A percentile compares a stretch with the other conserved stretches of the same genome.
phyloP scores from a whole-genome alignment of 2,113 vertebrate species.

The Calyptomena viridis region DNA sequence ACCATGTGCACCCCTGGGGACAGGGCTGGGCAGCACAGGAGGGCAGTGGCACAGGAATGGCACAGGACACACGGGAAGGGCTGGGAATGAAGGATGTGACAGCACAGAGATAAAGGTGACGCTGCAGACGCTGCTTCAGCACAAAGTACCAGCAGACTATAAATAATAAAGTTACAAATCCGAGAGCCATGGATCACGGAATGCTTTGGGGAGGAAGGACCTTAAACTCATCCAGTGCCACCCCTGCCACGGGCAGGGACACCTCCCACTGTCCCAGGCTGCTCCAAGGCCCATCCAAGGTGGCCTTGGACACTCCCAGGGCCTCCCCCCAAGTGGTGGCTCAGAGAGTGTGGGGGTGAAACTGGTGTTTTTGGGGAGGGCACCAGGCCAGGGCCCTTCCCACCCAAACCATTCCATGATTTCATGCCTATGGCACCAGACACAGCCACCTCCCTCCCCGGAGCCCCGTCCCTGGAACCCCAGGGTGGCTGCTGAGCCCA shows the following conservation, averaged over 20 bases:
- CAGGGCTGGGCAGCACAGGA: not conserved
- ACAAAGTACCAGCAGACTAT: not conserved
- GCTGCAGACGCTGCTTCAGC: not conserved
- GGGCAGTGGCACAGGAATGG: not conserved
- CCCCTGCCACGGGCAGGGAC: not conserved
- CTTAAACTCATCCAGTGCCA: not conserved
- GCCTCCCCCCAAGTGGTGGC: too few relatives aligned
- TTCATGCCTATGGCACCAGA: not conserved
- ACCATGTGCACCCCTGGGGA: fast-evolving
- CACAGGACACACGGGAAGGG: not conserved
- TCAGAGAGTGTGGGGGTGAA: too few relatives aligned
- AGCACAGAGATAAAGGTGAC: not conserved
- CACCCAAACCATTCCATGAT: not conserved
- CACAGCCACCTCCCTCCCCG: not conserved
- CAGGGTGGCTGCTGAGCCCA: not conserved
- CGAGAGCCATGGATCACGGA: not conserved
- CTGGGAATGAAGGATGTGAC: not conserved
- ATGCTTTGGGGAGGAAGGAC: not conserved
- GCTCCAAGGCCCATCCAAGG: too few relatives aligned
- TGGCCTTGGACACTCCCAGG: not conserved
- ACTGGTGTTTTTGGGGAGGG: too few relatives aligned
- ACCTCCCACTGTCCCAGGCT: not conserved
- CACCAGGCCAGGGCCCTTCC: too few relatives aligned
- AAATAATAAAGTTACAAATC: not conserved
- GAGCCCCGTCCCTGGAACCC: not conserved